phyloP scores from a whole-genome alignment of 1,140 invertebrate species.

The Acromyrmex echinatior region DNA sequence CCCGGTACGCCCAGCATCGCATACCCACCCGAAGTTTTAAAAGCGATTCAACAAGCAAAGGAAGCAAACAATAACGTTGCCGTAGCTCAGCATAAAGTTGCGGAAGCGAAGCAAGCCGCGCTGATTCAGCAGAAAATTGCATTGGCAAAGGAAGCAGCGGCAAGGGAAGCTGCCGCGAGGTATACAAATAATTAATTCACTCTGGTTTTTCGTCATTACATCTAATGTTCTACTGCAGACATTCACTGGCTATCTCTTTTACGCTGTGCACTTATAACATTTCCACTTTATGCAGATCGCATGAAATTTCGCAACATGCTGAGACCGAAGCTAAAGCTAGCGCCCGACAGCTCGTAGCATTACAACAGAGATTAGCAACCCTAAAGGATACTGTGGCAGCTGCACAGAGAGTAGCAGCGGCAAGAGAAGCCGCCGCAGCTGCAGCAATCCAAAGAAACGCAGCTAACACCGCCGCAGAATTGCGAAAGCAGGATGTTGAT shows the following conservation, averaged over 20 bases:
- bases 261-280: background rate
- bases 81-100: constrained; percentile 83
- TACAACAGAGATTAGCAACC: constrained; percentile 85
- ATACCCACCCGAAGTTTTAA: constrained; percentile 82
- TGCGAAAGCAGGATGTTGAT: constrained; percentile 85
- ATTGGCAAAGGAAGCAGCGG: constrained; percentile 82
- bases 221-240: background rate
- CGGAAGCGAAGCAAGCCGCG: constrained; percentile 82
- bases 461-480: constrained; percentile 83
- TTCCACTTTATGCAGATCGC: constrained; percentile 75
- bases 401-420: constrained; percentile 84
- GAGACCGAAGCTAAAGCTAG: constrained; percentile 82
- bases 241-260: background rate
- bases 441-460: constrained; percentile 85
- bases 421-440: constrained; percentile 84
- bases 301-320: constrained; percentile 83
- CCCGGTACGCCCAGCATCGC: constrained; percentile 82
- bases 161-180: constrained; percentile 82
- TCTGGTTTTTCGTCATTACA: constrained; percentile 3
- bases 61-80: constrained; percentile 84
- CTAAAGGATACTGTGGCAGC: constrained; percentile 84
- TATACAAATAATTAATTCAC: constrained; percentile 62
- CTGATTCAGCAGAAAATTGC: constrained; percentile 84
- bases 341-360: constrained; percentile 83
- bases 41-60: constrained; percentile 84